Conservation (phyloP, 2,113 vertebrate species). For the Corythoichthys haematopterus region DNA sequence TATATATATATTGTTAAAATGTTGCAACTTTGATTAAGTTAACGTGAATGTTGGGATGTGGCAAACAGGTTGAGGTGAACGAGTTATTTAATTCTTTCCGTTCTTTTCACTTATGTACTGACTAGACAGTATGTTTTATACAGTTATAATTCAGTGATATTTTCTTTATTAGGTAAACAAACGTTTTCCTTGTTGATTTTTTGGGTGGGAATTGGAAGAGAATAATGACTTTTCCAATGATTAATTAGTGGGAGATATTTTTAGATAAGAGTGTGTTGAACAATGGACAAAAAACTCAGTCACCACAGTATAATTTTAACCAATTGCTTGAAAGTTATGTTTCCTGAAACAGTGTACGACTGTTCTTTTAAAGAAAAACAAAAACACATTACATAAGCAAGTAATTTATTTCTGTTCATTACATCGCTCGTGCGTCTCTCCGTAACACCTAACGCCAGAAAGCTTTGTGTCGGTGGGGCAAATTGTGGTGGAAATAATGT, state of each 20-base stretch:
- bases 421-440: conserved; percentile 19
- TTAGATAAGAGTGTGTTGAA: neutral
- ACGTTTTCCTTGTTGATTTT: too few relatives aligned
- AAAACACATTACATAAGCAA: conserved; percentile 17
- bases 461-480: conserved; percentile 17
- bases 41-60: too few relatives aligned
- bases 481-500: conserved; percentile 46
- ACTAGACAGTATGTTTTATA: too few relatives aligned
- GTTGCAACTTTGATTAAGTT: too few relatives aligned
- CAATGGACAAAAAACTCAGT: neutral
- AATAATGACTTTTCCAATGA: neutral
- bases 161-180: too few relatives aligned
- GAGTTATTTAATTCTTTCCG: too few relatives aligned
- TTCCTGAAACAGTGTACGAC: neutral
- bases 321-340: too few relatives aligned
- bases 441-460: conserved; percentile 29
- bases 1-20: too few relatives aligned
- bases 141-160: too few relatives aligned
- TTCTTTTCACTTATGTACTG: too few relatives aligned
- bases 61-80: too few relatives aligned
- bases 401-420: conserved; percentile 21
- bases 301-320: neutral
- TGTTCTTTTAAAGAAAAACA: conserved; percentile 9
- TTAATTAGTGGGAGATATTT: neutral
- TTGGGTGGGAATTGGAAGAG: neutral